phyloP scores from a whole-genome alignment of 2,113 vertebrate genomes.

The Mesitornis unicolor region DNA sequence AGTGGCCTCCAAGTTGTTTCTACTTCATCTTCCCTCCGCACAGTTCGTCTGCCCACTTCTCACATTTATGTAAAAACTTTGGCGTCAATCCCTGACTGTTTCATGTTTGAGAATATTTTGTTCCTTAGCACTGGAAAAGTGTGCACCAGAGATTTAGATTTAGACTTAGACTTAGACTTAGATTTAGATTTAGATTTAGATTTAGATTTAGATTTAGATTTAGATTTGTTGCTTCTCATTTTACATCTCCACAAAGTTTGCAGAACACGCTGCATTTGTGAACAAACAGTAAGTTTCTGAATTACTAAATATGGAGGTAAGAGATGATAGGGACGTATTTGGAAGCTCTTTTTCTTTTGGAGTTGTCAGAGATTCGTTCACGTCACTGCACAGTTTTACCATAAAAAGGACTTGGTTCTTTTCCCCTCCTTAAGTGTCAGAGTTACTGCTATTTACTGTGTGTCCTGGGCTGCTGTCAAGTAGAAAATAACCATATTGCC shows the following conservation, averaged over 20 bases:
- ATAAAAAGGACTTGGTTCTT: not conserved
- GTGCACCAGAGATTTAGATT: not conserved
- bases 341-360: not conserved
- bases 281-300: constrained; percentile 17
- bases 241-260: not conserved
- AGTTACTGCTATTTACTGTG: not conserved
- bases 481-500: not conserved
- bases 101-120: not conserved
- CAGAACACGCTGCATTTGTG: constrained; percentile 20
- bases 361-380: not conserved
- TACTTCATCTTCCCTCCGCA: not conserved
- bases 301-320: constrained; percentile 34
- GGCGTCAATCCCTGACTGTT: not conserved
- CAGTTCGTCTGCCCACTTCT: not conserved
- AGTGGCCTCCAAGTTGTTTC: not conserved
- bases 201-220: not conserved
- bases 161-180: no score
- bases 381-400: not conserved
- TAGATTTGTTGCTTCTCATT: not conserved
- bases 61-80: not conserved
- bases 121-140: not conserved
- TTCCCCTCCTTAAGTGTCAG: not conserved
- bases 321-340: not conserved
- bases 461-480: not conserved
- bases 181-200: no score